Conservation (phyloP, 2,888 invertebrate genomes). For the Eupithecia dodoneata region DNA sequence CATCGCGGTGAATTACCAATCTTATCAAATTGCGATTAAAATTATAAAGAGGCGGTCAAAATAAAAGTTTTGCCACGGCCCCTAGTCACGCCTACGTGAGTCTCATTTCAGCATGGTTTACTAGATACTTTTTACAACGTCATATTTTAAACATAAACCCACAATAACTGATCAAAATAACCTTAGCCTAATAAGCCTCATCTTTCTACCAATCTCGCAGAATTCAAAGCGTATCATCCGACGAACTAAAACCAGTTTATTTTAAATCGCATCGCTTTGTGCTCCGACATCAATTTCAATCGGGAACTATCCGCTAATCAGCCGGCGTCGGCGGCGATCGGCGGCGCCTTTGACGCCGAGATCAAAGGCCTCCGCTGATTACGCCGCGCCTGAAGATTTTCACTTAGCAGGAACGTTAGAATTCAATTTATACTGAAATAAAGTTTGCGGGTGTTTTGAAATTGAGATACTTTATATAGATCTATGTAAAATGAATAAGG, state of each 20-base stretch:
- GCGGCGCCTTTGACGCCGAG: slow-evolving; percentile 43
- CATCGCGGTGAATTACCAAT: background rate
- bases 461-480: background rate
- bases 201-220: background rate
- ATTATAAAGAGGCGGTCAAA: background rate
- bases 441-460: background rate
- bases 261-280: slow-evolving; percentile 10
- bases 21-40: background rate
- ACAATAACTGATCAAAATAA: background rate
- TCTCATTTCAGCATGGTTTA: too few species aligned
- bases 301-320: slow-evolving; percentile 43
- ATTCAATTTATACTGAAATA: slow-evolving; percentile 20
- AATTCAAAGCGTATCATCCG: background rate
- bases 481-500: background rate
- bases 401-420: slow-evolving; percentile 38
- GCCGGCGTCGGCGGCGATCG: slow-evolving; percentile 38
- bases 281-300: slow-evolving; percentile 29
- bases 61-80: too few species aligned
- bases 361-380: slow-evolving; percentile 45
- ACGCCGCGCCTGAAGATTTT: slow-evolving; percentile 42
- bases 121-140: too few species aligned
- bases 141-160: background rate
- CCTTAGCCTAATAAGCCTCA: background rate
- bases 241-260: background rate
- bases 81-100: too few species aligned